phyloP scores from a whole-genome alignment of 2,888 invertebrate species.

The Synanthedon formicaeformis region DNA sequence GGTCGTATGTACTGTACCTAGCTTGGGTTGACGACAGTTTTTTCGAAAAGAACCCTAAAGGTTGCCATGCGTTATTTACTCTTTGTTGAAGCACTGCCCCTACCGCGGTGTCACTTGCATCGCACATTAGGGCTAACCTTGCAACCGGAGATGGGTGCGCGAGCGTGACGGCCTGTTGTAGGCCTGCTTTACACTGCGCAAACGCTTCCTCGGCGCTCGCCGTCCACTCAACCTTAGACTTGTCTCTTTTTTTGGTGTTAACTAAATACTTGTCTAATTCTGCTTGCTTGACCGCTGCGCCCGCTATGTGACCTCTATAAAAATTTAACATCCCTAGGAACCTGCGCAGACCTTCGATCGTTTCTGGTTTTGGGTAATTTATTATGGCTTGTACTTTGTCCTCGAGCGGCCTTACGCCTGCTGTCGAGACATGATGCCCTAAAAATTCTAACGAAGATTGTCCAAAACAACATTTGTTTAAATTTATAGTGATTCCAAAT shows the following conservation, averaged over 20 bases:
- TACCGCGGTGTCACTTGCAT: neutral
- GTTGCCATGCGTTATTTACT: no score
- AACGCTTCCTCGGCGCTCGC: neutral
- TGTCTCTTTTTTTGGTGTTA: neutral
- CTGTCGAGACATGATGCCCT: neutral
- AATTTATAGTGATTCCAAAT: neutral
- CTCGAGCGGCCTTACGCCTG: neutral
- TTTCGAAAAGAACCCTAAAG: no score
- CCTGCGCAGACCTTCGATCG: neutral
- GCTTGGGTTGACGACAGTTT: no score
- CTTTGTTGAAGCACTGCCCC: no score
- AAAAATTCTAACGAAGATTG: neutral
- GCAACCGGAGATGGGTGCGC: neutral
- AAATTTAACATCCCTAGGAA: constrained; percentile 1
- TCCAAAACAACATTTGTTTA: neutral
- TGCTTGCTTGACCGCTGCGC: neutral
- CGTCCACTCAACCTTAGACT: neutral
- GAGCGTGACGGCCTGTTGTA: neutral
- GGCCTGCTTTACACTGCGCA: neutral
- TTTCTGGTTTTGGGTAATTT: constrained; percentile 1
- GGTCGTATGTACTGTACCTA: no score
- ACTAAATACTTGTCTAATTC: neutral
- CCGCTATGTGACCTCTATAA: neutral
- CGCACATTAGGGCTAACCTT: neutral
- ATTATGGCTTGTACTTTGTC: constrained; percentile 1